A percentile compares a stretch with the other conserved stretches of the same genome.
Evolutionary conservation across 2,113 vertebrate genomes (phyloP).

Genomic region (Bos javanicus): DNA sequence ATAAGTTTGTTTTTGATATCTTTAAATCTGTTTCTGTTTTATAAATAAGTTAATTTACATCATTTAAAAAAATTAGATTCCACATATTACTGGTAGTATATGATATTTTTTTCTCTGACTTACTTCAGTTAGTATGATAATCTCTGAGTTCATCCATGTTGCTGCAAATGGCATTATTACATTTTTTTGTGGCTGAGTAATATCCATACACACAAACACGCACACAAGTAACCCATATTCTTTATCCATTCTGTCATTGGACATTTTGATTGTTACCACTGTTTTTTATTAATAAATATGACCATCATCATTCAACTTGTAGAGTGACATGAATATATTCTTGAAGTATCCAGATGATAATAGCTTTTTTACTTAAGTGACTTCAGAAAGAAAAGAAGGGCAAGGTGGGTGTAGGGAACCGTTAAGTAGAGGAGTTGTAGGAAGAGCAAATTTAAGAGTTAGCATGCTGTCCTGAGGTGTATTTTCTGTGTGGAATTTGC

Average conservation of each 20-base stretch:
- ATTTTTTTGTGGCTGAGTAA: background rate
- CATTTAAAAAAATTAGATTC: background rate
- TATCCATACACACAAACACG: background rate
- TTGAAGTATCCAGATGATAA: background rate
- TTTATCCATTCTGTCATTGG: background rate
- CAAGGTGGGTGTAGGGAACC: background rate
- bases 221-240: background rate
- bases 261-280: background rate
- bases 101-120: background rate
- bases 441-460: background rate
- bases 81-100: background rate
- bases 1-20: background rate
- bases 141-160: background rate
- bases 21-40: background rate
- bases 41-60: background rate
- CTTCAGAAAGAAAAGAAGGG: background rate
- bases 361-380: background rate
- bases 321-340: background rate
- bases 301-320: background rate
- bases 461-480: background rate
- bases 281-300: slow-evolving; percentile 2
- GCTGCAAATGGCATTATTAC: background rate
- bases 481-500: background rate
- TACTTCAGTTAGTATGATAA: background rate
- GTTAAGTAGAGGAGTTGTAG: background rate